Base-by-base conservation (phyloP, 2,888 invertebrate genomes). In the Himalopsyche tibetana region DNA sequence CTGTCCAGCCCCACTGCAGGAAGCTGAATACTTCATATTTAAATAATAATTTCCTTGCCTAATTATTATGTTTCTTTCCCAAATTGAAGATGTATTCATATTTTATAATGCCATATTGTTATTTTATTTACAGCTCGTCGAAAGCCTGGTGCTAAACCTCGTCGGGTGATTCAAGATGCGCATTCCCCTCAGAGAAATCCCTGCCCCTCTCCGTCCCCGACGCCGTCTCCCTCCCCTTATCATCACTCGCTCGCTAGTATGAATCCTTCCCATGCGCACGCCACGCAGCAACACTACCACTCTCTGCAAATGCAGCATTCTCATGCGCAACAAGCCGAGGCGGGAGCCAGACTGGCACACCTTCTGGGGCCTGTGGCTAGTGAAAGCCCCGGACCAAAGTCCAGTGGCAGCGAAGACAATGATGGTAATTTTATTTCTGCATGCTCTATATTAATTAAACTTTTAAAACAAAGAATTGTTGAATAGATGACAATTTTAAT, bases 81-180 rank as follows among this genome's bases (percentile, higher is more conserved):
- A 40, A 40, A 40, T 40, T 6, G 40, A 40, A 11, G 9, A 45
- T 9, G 45, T 11, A 11, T 45, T 45, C 11, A 11, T 9, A 45
- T 45, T 45, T 45, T 45, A 82, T n/a, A 83, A 84, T 79, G 82
- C 19, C 11, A 38, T 82, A 40, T 55, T 82, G 45, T 80, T 56
- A 28, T 28, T 88, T 87, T 85, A n/a, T 83, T 89, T 90, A 11
- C 90, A 96, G 96, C 96, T 80, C 95, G 96, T 79, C 94, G 96
- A 87, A 96, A 96, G 90, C 96, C 96, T 0, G 96, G 96, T 40
- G 96, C 96, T 12, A 95, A 96, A 90, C 96, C 94, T 4, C 92
- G 94, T 80, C 91, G 94, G 89, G 94, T 94, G 55, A 93, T 94
- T n/a, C 94, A 93, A 89, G 92, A 93, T 88, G 92, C 93, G n/a